Evolutionary conservation across 2,797 vertebrate species (phyloP), one percentile per base, ranked within the genome.

Genomic region (Perodicticus potto): DNA sequence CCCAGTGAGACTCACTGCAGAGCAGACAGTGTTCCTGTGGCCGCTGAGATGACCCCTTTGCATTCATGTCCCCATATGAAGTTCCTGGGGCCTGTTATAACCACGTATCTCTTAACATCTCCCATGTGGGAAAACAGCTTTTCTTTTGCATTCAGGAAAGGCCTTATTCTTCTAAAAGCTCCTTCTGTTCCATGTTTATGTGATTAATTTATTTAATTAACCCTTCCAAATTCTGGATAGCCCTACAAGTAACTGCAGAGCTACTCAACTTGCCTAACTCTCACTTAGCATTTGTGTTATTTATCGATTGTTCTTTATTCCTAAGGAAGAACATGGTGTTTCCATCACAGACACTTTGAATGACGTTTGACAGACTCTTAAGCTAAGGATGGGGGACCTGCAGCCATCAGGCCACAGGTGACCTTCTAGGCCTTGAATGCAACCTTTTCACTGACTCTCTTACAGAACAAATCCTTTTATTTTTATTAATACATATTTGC

Each of bases 281-380:
- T 59, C 13, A 53, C 77, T 82, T 84, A 78, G 5, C 78, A 6
- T 96, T 98, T 96, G 63, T 76, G 78, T 74, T 96, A 91, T 95
- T 98, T 95, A 93, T 90, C 95, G 86, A 32, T 97, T 98, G 27
- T 89, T 97, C 81, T 96, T 96, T 97, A 95, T 97, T 96, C 94
- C 84, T 93, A 96, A 97, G 84, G 88, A 97, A 97, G 96, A 97
- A 97, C 92, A 98, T 95, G 65, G 86, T 97, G 89, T 98, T 98
- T 97, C 93, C 94, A 98, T 97, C 93, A 96, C 49, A 96, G 63
- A 25, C 81, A 73, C 84, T 97, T 97, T 63, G 40, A 86, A 96
- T 96, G 96, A 96, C 95, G 95, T 40, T 81, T 97, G 97, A 97
- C 96, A 98, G 97, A 95, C 49, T 96, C 65, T 67, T 67, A 67